Percentiles rank a stretch among this genome's conserved stretches.
Evolutionary conservation across 2,888 invertebrate species (phyloP).

Genomic region (Dione juno): DNA sequence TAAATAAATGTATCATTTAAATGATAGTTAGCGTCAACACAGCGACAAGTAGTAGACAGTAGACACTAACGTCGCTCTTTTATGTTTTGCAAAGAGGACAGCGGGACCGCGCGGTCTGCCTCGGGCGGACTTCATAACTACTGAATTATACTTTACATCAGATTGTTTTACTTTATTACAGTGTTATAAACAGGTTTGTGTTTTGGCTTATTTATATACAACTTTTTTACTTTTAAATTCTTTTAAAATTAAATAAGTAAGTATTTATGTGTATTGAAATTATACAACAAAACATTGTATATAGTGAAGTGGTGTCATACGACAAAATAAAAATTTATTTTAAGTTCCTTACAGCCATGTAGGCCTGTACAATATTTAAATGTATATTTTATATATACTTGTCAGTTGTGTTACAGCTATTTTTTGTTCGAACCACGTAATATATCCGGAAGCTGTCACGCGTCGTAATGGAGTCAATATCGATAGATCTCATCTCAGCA

Average conservation of each 20-base stretch:
- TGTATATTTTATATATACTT: too few relatives aligned
- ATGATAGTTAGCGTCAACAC: neutral
- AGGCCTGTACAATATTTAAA: too few relatives aligned
- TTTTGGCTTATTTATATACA: neutral
- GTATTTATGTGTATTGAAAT: too few relatives aligned
- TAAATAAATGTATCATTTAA: neutral
- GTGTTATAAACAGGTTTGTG: neutral
- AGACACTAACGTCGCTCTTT: neutral
- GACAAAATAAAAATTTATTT: too few relatives aligned
- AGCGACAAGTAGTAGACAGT: neutral
- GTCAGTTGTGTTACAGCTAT: neutral
- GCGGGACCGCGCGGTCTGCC: neutral
- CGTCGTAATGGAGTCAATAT: slow-evolving; percentile 13
- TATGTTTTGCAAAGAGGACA: neutral
- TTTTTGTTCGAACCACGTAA: neutral
- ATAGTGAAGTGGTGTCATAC: too few relatives aligned
- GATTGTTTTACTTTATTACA: neutral
- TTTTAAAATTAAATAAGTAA: too few relatives aligned
- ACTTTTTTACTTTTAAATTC: too few relatives aligned
- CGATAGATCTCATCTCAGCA: slow-evolving; percentile 21
- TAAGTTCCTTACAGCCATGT: too few relatives aligned
- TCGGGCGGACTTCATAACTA: neutral
- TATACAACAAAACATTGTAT: too few relatives aligned
- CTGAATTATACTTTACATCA: neutral
- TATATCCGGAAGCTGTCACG: slow-evolving; percentile 4